Conservation (phyloP, 2,113 vertebrate species). For the Malurus elegans region DNA sequence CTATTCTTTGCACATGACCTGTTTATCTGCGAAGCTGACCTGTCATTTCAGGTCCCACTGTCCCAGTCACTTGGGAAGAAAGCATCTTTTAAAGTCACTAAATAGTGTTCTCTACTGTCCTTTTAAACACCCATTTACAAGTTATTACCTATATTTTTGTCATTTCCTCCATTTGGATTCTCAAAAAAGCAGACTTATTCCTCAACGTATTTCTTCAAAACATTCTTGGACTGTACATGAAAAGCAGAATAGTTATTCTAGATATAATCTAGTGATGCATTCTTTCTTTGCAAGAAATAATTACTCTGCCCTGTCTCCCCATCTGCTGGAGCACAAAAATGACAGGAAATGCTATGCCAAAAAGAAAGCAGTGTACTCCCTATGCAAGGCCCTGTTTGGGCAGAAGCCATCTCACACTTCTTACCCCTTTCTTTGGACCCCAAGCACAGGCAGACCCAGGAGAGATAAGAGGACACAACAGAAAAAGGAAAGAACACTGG, state of each 20-base stretch:
- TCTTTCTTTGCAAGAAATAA: slow-evolving; percentile 1
- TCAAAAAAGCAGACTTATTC: neutral
- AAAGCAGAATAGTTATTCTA: neutral
- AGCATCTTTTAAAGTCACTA: neutral
- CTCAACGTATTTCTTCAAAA: neutral
- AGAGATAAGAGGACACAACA: neutral
- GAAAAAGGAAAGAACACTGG: neutral
- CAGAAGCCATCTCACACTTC: neutral
- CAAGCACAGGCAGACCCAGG: neutral
- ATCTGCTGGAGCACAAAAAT: neutral
- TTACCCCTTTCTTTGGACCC: neutral
- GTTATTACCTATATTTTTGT: neutral
- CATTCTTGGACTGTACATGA: neutral
- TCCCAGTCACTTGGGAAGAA: neutral
- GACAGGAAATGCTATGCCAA: neutral
- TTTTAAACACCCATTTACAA: neutral
- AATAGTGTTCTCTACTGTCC: neutral
- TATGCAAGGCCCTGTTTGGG: neutral
- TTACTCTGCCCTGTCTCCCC: neutral
- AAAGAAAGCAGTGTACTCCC: neutral
- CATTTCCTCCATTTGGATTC: neutral
- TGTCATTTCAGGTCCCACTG: neutral
- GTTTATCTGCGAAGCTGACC: neutral
- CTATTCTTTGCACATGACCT: neutral
- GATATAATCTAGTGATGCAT: neutral